phyloP scores from a whole-genome alignment of 2,888 invertebrate genomes.

The Tenthredo mesomela region DNA sequence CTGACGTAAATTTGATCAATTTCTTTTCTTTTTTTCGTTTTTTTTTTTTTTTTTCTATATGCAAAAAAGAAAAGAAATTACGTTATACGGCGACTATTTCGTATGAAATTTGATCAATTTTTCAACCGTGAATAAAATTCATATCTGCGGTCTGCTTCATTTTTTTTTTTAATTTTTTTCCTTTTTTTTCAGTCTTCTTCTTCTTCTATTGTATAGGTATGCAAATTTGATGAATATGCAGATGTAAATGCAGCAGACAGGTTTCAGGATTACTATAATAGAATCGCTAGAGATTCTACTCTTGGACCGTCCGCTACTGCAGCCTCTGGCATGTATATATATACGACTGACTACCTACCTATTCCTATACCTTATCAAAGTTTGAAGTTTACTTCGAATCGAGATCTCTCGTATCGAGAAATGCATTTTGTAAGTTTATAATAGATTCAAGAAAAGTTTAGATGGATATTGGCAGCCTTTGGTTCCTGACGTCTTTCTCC shows the following conservation, averaged over 20 bases:
- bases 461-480: slow-evolving; percentile 16
- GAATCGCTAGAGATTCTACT: background rate
- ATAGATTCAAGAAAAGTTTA: slow-evolving; percentile 26
- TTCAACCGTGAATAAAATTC: background rate
- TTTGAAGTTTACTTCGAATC: slow-evolving; percentile 8
- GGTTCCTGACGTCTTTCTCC: background rate
- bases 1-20: background rate
- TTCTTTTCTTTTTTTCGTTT: background rate
- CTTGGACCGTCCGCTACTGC: background rate
- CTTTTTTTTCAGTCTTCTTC: background rate
- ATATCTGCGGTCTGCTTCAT: background rate
- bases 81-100: background rate
- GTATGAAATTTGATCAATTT: background rate
- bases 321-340: background rate
- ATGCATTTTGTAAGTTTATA: slow-evolving; percentile 32
- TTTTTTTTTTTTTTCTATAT: background rate
- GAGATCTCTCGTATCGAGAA: background rate
- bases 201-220: background rate
- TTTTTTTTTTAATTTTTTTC: background rate
- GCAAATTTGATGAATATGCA: background rate
- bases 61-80: no score
- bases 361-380: slow-evolving; percentile 3
- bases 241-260: slow-evolving; percentile 2
- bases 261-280: background rate
- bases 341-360: no score